A percentile compares a stretch with the other conserved stretches of the same genome.
Conservation (phyloP, 1,140 invertebrate genomes). For the Brachionus paranguensis region DNA sequence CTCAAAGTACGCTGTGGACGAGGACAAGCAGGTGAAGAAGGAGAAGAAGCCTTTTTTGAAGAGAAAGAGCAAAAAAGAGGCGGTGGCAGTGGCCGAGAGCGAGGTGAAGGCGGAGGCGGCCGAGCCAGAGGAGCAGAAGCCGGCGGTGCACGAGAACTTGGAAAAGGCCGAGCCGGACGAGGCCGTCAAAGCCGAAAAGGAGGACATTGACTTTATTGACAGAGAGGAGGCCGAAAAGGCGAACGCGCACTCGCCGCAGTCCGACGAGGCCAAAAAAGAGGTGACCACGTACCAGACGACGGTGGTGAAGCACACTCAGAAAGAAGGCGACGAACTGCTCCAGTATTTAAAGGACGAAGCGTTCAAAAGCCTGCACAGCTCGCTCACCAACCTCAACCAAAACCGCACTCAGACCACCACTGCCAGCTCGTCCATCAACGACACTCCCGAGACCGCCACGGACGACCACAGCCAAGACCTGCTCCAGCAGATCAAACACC, state of each 20-base stretch:
- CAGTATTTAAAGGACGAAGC: conserved; percentile 34
- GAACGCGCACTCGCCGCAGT: background rate
- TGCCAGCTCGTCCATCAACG: background rate
- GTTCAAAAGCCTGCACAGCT: background rate
- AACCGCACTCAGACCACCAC: conserved; percentile 6
- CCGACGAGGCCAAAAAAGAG: conserved; percentile 28
- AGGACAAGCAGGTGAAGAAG: conserved; percentile 34
- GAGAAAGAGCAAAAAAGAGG: conserved; percentile 6
- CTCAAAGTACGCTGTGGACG: conserved; percentile 37
- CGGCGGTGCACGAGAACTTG: background rate
- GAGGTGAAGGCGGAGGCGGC: background rate
- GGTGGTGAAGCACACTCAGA: conserved; percentile 31
- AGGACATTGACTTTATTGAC: conserved; percentile 40
- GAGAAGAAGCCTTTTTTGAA: conserved; percentile 30
- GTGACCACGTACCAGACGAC: conserved; percentile 36
- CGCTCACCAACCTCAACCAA: background rate
- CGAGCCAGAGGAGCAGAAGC: background rate
- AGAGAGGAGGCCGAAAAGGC: conserved; percentile 13
- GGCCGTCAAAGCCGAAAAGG: conserved; percentile 17
- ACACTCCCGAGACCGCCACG: background rate
- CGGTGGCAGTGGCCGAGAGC: background rate
- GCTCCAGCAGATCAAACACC: background rate
- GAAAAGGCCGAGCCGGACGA: background rate
- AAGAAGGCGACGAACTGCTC: conserved; percentile 22
- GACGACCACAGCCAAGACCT: background rate